Evolutionary conservation across 2,113 vertebrate genomes (phyloP).

Genomic region (Illadopsis cleaveri): DNA sequence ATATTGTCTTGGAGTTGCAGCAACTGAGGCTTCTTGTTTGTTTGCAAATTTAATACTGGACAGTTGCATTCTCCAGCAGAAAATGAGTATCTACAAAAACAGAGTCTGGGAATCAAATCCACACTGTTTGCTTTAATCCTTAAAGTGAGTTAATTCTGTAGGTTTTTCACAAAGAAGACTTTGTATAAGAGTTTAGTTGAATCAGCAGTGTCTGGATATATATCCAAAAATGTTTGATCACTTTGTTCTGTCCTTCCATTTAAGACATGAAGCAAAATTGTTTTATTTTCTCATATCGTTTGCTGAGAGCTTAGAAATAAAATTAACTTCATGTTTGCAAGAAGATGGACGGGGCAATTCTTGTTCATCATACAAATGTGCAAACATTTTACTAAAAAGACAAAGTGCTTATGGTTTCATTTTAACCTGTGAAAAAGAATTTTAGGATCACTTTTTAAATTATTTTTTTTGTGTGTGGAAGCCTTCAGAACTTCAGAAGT

Average conservation of each 20-base stretch:
- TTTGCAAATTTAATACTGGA: not conserved
- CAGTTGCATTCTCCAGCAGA: not conserved
- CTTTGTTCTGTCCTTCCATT: not conserved
- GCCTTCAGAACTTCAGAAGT: not conserved
- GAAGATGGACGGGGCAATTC: not conserved
- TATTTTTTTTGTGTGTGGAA: not conserved
- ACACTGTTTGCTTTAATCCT: not conserved
- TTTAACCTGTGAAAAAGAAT: not conserved
- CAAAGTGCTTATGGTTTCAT: not conserved
- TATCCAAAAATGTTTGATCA: not conserved
- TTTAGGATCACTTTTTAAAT: not conserved
- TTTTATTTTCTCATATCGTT: constrained; percentile 14
- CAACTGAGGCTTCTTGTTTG: not conserved
- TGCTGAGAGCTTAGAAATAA: not conserved
- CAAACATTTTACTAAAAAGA: not conserved
- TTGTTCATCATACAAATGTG: not conserved
- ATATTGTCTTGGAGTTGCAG: not conserved
- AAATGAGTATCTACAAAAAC: not conserved
- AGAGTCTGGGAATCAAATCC: not conserved
- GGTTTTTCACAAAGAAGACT: not conserved
- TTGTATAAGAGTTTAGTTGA: not conserved
- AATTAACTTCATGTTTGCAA: not conserved
- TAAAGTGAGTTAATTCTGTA: not conserved
- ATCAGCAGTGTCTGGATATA: not conserved
- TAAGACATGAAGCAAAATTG: not conserved